These are phyloP conservation scores for Rhingia campestris DNA, from an alignment of 2,888 invertebrate species.

Conservation along the genomic window DNA sequence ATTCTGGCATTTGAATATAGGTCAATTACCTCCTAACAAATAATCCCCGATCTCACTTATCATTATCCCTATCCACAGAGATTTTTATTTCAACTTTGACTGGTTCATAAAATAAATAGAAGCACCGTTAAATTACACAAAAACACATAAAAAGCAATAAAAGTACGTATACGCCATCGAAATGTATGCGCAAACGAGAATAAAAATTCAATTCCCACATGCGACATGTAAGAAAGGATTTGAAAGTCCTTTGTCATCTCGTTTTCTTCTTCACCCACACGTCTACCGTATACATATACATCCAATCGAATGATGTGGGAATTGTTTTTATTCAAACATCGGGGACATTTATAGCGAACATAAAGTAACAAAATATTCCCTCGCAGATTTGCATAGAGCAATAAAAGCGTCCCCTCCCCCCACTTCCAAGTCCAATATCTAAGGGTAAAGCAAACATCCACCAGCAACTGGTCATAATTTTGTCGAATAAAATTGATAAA, in stretches of 20 bases:
- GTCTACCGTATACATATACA: conserved; percentile 56
- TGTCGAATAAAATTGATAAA: conserved; percentile 74
- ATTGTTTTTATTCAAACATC: conserved; percentile 78
- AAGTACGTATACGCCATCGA: conserved; percentile 45
- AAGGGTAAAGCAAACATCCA: neutral
- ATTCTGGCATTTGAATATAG: conserved; percentile 5
- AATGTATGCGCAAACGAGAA: conserved; percentile 67
- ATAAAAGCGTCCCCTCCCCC: conserved; percentile 44
- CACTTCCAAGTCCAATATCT: neutral
- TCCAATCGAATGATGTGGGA: conserved; percentile 82
- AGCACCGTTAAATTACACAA: conserved; percentile 66
- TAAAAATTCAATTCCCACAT: conserved; percentile 81
- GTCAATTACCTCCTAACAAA: conserved; percentile 33
- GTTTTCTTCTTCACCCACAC: neutral
- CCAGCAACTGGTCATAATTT: conserved; percentile 72
- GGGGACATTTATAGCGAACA: conserved; percentile 67
- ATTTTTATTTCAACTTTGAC: conserved; percentile 45
- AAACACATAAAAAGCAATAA: conserved; percentile 69
- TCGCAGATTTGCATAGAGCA: conserved; percentile 67
- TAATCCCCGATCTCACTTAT: conserved; percentile 24
- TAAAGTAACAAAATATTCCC: conserved; percentile 47
- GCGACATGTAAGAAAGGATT: conserved; percentile 45
- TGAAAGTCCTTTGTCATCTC: conserved; percentile 50
- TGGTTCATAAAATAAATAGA: conserved; percentile 61
- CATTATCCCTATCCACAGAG: neutral